Evolutionary conservation across 2,888 invertebrate genomes (phyloP), one percentile per base, ranked within the genome.

Genomic region (Leptogaster cylindrica): DNA sequence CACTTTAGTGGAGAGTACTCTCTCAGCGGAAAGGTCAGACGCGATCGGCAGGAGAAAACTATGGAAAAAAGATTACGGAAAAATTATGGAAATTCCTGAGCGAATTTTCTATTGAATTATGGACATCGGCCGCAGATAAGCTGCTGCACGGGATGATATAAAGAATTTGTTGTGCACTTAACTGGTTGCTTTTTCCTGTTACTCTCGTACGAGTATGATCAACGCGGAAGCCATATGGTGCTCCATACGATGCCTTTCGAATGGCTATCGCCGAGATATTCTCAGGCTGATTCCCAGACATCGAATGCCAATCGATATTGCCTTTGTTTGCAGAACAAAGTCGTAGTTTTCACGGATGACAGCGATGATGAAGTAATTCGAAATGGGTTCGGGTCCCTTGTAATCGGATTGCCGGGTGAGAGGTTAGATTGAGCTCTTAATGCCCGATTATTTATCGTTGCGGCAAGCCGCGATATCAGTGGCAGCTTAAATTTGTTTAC

Each of bases 1-100:
- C 71, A 71, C 71, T 71, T 71, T 70, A 69, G 58, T 66, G 20
- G 55, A 65, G 66, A 66, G 63, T 69, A 51, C 28, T 66, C 39
- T 61, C 44, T 16, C 27, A 25, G 18, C 18, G 8, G 20, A 67
- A 67, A 69, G 68, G 68, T 68, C 68, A 68, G 65, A 8, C 41
- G 6, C 20, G 61, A 16, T 16, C 64, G 18, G 64, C 25, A 18
- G 2, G 16, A 28, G 61, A 61, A 61, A 44, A 61, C 61, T 61
- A 28, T 31, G 20, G 61, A 20, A 61, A 48, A 48, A 48, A 64
- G 64, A 48, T 48, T 46, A 64, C 14, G 48, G 48, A 64, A 64
- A 48, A 48, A 48, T 64, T 64, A 64, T 64, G 64, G 33, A 64
- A 64, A 64, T 64, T 48, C 64, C 48, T 48, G 28, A 33, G 64